Evolutionary conservation across 2,113 vertebrate genomes (phyloP).

Genomic region (Gymnarchus niloticus): DNA sequence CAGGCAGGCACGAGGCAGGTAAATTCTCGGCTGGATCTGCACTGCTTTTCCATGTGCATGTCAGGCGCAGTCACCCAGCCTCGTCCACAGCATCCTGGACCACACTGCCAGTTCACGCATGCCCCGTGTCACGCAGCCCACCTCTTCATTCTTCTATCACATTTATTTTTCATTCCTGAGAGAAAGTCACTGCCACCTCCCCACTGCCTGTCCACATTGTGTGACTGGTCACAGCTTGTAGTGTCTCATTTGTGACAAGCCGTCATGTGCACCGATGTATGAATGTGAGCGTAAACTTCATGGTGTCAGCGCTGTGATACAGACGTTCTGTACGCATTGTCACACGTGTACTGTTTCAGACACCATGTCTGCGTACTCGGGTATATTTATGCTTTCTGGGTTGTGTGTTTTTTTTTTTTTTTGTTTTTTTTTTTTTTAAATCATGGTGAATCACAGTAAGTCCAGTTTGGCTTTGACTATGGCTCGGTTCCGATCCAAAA

Average conservation of each 20-base stretch:
- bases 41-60: not conserved
- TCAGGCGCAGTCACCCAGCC: not conserved
- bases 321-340: not conserved
- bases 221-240: not conserved
- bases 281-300: too few relatives aligned
- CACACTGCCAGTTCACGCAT: constrained; percentile 13
- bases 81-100: constrained; percentile 27
- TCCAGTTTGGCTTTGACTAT: not conserved
- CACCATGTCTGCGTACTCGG: not conserved
- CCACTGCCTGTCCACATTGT: not conserved
- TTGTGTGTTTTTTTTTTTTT: not conserved
- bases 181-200: not conserved
- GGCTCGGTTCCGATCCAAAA: not conserved
- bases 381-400: not conserved
- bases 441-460: not conserved
- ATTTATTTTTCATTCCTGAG: not conserved
- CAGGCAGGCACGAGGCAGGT: constrained; percentile 64
- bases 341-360: not conserved
- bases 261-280: too few relatives aligned
- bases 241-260: not conserved
- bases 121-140: not conserved
- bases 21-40: constrained; percentile 44
- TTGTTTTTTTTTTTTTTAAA: not conserved
- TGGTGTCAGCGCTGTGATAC: not conserved
- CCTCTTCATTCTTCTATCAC: not conserved